Conservation (phyloP, 2,797 vertebrate species). For the Leucoraja ocellata region DNA sequence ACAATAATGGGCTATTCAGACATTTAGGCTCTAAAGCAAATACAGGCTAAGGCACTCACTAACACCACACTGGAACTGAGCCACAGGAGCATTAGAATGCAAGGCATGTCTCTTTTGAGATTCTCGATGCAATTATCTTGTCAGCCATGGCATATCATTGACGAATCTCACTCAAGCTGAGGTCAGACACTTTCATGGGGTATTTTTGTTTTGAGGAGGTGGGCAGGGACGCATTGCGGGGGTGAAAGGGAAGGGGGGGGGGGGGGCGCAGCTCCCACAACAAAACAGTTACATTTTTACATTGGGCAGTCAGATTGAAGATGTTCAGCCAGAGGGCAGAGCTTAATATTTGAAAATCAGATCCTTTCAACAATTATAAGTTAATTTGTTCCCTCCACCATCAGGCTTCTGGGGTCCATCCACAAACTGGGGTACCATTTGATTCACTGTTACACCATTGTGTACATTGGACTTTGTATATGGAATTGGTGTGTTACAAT, state of each 20-base stretch:
- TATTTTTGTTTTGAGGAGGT: neutral
- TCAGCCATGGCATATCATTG: neutral
- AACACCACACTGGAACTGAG: constrained; percentile 5
- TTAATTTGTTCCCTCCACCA: no score
- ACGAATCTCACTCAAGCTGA: neutral
- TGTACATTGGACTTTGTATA: no score
- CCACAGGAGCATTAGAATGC: constrained; percentile 29
- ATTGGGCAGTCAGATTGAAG: neutral
- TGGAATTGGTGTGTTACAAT: no score
- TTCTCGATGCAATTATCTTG: neutral
- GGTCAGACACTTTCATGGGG: neutral
- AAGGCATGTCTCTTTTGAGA: neutral
- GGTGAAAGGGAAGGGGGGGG: neutral
- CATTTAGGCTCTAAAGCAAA: neutral
- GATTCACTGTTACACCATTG: no score
- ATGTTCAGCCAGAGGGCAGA: constrained; percentile 1
- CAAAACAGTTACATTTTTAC: neutral
- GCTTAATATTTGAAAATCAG: constrained; percentile 50
- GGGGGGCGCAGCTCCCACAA: neutral
- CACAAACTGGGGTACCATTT: no score
- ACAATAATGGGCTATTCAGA: constrained; percentile 32
- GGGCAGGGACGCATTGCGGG: neutral
- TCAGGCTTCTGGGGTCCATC: no score
- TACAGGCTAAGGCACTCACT: neutral
- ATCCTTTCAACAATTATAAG: constrained; percentile 63